These are phyloP conservation scores for Potamilus streckersoni DNA, from an alignment of 1,140 invertebrate species.

Conservation along the genomic window DNA sequence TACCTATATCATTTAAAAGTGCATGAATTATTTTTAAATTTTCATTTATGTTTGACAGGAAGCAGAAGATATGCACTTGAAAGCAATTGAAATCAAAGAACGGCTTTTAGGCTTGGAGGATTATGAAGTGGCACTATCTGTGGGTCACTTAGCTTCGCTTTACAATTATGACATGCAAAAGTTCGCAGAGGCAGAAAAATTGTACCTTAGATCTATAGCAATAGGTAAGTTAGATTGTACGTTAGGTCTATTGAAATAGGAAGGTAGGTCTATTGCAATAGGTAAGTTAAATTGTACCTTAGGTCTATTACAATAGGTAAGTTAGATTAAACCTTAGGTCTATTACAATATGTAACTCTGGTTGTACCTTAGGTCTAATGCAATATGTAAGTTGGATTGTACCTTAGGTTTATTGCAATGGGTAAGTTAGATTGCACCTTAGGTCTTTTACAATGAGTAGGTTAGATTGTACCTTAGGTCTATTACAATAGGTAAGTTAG, in stretches of 20 bases:
- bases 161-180: slow-evolving; percentile 95
- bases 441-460: slow-evolving; percentile 88
- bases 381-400: slow-evolving; percentile 76
- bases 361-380: slow-evolving; percentile 86
- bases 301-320: slow-evolving; percentile 88
- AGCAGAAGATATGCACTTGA: slow-evolving; percentile 90
- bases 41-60: slow-evolving; percentile 71
- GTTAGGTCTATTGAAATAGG: too few relatives aligned
- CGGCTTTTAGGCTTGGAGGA: slow-evolving; percentile 85
- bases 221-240: slow-evolving; percentile 75
- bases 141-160: slow-evolving; percentile 90
- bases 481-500: too few relatives aligned
- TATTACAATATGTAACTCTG: too few relatives aligned
- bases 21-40: too few relatives aligned
- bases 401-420: too few relatives aligned
- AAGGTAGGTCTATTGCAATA: slow-evolving; percentile 87
- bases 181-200: slow-evolving; percentile 84
- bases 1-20: too few relatives aligned
- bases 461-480: neutral
- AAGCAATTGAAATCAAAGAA: slow-evolving; percentile 91
- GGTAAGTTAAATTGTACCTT: slow-evolving; percentile 82
- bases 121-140: slow-evolving; percentile 91
- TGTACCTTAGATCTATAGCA: slow-evolving; percentile 87
- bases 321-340: neutral
- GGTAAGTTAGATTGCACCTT: slow-evolving; percentile 85